Percentiles rank a stretch among this genome's conserved stretches.
Conservation (phyloP, 2,113 vertebrate genomes). For the Mus musculus region DNA sequence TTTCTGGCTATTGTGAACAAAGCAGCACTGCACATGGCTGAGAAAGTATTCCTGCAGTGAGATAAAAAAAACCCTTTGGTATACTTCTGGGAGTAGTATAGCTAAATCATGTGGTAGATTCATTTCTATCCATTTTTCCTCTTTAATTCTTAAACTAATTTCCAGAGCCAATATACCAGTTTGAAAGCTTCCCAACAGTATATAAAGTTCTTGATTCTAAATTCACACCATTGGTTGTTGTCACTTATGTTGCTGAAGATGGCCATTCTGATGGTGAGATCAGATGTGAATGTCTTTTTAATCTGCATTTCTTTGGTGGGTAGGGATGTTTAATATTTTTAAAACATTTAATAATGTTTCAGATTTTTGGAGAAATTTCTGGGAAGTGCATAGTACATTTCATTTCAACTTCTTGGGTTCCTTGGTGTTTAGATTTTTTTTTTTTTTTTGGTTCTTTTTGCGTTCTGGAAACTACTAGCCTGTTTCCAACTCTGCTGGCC, state of each 20-base stretch:
- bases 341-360: background rate
- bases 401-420: background rate
- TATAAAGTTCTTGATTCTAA: background rate
- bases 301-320: background rate
- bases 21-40: background rate
- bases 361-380: background rate
- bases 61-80: background rate
- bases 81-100: background rate
- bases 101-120: background rate
- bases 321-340: background rate
- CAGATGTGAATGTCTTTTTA: background rate
- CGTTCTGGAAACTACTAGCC: background rate
- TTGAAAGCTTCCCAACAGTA: background rate
- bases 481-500: background rate
- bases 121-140: background rate
- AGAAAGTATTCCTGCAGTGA: background rate
- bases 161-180: background rate
- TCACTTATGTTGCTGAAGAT: background rate
- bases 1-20: background rate
- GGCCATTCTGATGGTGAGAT: background rate
- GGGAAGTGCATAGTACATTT: background rate
- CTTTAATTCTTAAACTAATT: background rate
- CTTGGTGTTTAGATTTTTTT: background rate
- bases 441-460: no score
- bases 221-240: background rate